phyloP scores from a whole-genome alignment of 1,140 invertebrate genomes.

The Drosophila nebulosa region DNA sequence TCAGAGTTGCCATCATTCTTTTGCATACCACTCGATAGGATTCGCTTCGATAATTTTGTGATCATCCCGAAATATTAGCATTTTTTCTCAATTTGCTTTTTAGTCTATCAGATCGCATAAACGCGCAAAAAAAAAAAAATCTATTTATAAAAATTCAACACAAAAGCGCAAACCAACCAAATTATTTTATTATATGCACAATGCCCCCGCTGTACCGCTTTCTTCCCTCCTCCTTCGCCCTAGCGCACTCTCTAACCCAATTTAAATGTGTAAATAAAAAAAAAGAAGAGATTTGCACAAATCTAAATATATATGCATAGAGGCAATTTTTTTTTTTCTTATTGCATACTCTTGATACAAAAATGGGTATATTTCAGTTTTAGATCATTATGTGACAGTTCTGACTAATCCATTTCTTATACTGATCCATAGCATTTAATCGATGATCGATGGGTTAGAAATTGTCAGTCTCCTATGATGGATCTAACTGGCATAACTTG shows the following conservation, averaged over 20 bases:
- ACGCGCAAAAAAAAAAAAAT: background rate
- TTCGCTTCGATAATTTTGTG: too few relatives aligned
- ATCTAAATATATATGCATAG: conserved; percentile 47
- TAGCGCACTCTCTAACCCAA: conserved; percentile 8
- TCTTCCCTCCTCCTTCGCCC: background rate
- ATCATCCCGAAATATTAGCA: background rate
- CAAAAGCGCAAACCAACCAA: conserved; percentile 20
- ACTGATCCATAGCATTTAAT: too few relatives aligned
- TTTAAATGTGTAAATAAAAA: conserved; percentile 67
- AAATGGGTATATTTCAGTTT: background rate
- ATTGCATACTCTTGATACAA: conserved; percentile 15
- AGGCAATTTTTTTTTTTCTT: conserved; percentile 44
- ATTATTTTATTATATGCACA: conserved; percentile 41
- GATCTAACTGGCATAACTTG: too few relatives aligned
- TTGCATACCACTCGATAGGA: too few relatives aligned
- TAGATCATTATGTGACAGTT: background rate
- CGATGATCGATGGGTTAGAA: background rate
- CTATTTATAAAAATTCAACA: conserved; percentile 8
- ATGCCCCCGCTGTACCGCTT: conserved; percentile 14
- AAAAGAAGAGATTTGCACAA: conserved; percentile 66
- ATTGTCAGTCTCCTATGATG: background rate
- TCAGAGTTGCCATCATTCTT: too few relatives aligned
- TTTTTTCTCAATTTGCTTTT: background rate
- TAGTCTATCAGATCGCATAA: background rate
- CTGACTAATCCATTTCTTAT: too few relatives aligned